Base-by-base conservation (phyloP, 2,888 invertebrate species). In the Saturnia japonica region DNA sequence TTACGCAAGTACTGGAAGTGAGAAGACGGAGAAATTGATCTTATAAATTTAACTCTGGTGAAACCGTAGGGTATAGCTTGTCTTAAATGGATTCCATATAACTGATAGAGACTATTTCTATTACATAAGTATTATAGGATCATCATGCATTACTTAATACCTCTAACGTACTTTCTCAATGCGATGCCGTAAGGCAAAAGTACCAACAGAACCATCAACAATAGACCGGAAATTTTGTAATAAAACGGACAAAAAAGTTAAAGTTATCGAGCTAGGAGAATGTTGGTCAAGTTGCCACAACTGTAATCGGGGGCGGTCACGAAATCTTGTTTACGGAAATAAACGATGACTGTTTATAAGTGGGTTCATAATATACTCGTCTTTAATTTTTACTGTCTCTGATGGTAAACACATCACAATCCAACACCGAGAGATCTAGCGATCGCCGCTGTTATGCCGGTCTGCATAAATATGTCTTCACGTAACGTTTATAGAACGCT, bases 311-410 rank as follows among this genome's bases (percentile, higher is more conserved):
- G 70, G 51, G 51, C 69, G 62, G 74, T 74, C 74, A 76, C 76
- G 75, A 76, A 74, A 71, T 60, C 64, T 34, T 69, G 25, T 76
- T 75, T 75, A 75, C 75, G 74, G 75, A 75, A 74, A 76, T 72
- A 70, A 64, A n/a, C 40, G 47, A 73, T 69, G 42, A 57, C 57
- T 57, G 12, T 57, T 25, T 57, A 57, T 47, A 54, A 22, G n/a
- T n/a, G 11, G 9, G 22, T 22, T 54, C 9, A 54, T 60, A 25
- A 28, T 60, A 54, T 54, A 60, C 11, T 14, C 25, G 57, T 60
- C 11, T 60, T 28, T n/a, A n/a, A n/a, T n/a, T n/a, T n/a, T n/a
- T n/a, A n/a, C n/a, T n/a, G n/a, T n/a, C n/a, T n/a, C n/a, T n/a
- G n/a, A n/a, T n/a, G n/a, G n/a, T n/a, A n/a, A n/a, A n/a, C n/a